A percentile compares a stretch with the other conserved stretches of the same genome.
These are phyloP conservation scores for Nothobranchius kuhntae DNA, from an alignment of 2,113 vertebrate species.

Conservation along the genomic window DNA sequence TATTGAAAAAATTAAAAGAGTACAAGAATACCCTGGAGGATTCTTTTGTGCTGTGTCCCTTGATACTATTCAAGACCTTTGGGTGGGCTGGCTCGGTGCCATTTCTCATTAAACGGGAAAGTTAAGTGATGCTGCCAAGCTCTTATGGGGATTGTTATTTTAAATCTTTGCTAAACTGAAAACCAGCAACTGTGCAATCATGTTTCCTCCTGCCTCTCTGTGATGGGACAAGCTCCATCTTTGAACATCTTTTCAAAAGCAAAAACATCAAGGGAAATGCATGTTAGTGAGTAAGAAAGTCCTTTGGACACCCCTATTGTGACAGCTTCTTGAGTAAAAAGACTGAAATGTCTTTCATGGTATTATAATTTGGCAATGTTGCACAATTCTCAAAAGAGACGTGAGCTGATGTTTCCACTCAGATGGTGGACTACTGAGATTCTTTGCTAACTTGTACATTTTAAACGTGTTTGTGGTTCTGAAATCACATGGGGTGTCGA, in stretches of 20 bases:
- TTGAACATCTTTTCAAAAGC: constrained; percentile 48
- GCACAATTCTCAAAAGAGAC: constrained; percentile 45
- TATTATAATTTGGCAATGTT: constrained; percentile 56
- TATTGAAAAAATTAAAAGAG: constrained; percentile 66
- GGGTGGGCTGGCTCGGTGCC: constrained; percentile 57
- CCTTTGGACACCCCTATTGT: constrained; percentile 31
- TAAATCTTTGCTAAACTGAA: constrained; percentile 73
- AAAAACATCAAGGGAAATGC: constrained; percentile 55
- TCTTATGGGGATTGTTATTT: constrained; percentile 69
- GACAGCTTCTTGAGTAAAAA: constrained; percentile 41
- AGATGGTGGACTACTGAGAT: constrained; percentile 39
- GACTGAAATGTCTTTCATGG: constrained; percentile 46
- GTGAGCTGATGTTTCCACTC: constrained; percentile 30
- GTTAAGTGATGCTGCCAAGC: constrained; percentile 55
- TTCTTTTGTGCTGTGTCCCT: constrained; percentile 65
- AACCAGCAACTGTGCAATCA: constrained; percentile 66
- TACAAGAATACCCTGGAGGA: constrained; percentile 58
- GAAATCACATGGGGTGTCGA: constrained; percentile 30
- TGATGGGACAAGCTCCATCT: constrained; percentile 67
- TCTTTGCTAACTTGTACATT: constrained; percentile 27
- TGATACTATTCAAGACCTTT: constrained; percentile 44
- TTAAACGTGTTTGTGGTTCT: constrained; percentile 32
- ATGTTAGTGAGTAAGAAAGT: constrained; percentile 15
- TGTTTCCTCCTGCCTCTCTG: constrained; percentile 46
- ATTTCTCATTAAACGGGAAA: constrained; percentile 67